Conservation (phyloP, 1,140 invertebrate genomes). For the Aphaenogaster floridana region DNA sequence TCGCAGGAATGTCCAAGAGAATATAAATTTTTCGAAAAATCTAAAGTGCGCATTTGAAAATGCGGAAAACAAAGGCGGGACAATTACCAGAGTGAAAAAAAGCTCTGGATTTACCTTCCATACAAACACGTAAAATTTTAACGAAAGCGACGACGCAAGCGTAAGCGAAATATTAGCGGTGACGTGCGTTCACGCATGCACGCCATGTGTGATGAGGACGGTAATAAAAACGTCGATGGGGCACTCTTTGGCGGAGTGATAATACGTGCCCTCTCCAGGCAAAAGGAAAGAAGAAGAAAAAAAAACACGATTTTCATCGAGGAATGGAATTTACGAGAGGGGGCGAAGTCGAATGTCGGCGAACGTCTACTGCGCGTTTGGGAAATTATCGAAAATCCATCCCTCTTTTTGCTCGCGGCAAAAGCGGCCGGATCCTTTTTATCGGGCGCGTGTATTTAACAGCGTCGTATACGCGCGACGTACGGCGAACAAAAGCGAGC, state of each 20-base stretch:
- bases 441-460: slow-evolving; percentile 52
- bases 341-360: slow-evolving; percentile 20
- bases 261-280: background rate
- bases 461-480: slow-evolving; percentile 8
- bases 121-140: background rate
- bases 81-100: background rate
- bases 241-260: slow-evolving; percentile 28
- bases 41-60: background rate
- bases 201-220: background rate
- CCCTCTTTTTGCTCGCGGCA: slow-evolving; percentile 43
- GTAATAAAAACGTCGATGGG: slow-evolving; percentile 37
- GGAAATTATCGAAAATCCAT: slow-evolving; percentile 62
- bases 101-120: background rate
- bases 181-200: slow-evolving; percentile 14
- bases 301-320: slow-evolving; percentile 36
- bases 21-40: slow-evolving; percentile 6
- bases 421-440: slow-evolving; percentile 14
- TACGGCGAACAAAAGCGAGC: slow-evolving; percentile 35
- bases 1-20: background rate
- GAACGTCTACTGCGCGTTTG: slow-evolving; percentile 34
- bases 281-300: background rate
- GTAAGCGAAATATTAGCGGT: slow-evolving; percentile 23
- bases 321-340: slow-evolving; percentile 33
- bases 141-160: background rate
- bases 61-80: background rate